Evolutionary conservation across 2,113 vertebrate species (phyloP).

Genomic region (Sturnira hondurensis): DNA sequence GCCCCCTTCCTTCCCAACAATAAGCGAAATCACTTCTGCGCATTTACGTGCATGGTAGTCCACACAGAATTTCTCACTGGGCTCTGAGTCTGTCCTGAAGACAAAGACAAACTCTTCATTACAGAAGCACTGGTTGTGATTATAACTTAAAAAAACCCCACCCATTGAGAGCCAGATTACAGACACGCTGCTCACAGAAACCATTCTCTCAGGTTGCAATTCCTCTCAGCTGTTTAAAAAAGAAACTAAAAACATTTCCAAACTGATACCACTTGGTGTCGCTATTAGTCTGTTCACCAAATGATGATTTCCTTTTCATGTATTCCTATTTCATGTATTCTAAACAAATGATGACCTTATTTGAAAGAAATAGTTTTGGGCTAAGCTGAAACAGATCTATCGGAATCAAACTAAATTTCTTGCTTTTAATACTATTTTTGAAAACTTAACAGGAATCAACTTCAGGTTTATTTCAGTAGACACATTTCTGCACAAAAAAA

Average conservation of each 20-base stretch:
- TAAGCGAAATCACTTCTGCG: background rate
- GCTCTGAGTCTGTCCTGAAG: background rate
- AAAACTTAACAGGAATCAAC: slow-evolving; percentile 8
- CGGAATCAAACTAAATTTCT: slow-evolving; percentile 30
- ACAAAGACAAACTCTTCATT: background rate
- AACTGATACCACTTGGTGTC: slow-evolving; percentile 76
- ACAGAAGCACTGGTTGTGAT: background rate
- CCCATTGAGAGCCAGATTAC: background rate
- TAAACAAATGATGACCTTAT: slow-evolving; percentile 19
- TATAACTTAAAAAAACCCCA: background rate
- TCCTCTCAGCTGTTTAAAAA: background rate
- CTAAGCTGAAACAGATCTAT: background rate
- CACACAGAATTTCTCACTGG: background rate
- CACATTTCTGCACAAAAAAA: background rate
- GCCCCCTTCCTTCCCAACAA: background rate
- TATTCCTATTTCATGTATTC: too few relatives aligned
- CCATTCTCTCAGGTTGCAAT: background rate
- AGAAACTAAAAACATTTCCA: background rate
- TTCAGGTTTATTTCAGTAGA: slow-evolving; percentile 43
- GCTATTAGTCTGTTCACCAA: slow-evolving; percentile 49
- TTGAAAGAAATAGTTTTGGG: slow-evolving; percentile 27
- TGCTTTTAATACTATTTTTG: slow-evolving; percentile 3
- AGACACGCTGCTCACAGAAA: background rate
- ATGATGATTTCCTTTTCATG: background rate
- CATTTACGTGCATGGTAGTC: background rate